Percentiles rank a stretch among this genome's conserved stretches.
Evolutionary conservation across 2,797 vertebrate species (phyloP).

Genomic region (Diceros bicornis): DNA sequence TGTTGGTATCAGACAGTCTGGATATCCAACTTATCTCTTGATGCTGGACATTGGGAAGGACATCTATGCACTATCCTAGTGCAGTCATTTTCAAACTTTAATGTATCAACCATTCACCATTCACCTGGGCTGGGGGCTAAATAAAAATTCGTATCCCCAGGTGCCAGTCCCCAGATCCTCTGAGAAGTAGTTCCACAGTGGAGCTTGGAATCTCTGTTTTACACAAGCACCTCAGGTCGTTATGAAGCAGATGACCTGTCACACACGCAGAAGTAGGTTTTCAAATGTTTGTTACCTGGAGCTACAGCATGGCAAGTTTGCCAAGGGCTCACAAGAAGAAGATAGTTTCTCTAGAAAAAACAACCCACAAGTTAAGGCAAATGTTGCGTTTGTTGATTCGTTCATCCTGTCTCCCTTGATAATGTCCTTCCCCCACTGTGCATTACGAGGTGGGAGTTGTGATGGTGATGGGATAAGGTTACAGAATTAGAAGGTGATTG

Average conservation of each 20-base stretch:
- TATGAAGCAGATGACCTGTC: neutral
- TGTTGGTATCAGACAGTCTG: neutral
- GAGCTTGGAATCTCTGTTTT: neutral
- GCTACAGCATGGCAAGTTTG: neutral
- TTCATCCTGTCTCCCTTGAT: neutral
- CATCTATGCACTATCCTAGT: neutral
- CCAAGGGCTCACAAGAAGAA: neutral
- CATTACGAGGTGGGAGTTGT: neutral
- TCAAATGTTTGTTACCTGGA: neutral
- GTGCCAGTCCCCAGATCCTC: neutral
- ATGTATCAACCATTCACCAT: neutral
- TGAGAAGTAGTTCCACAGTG: neutral
- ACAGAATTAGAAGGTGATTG: neutral
- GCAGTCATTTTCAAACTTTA: neutral
- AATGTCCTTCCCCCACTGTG: neutral
- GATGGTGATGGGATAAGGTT: neutral
- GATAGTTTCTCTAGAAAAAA: neutral
- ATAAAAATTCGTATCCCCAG: neutral
- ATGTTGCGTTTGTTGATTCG: neutral
- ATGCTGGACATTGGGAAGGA: neutral
- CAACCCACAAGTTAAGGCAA: neutral
- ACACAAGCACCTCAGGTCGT: neutral
- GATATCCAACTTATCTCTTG: neutral
- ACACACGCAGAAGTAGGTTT: neutral
- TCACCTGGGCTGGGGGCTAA: neutral